Evolutionary conservation across 2,888 invertebrate species (phyloP), one percentile per base, ranked within the genome.

Genomic region (Polydrusus cervinus): DNA sequence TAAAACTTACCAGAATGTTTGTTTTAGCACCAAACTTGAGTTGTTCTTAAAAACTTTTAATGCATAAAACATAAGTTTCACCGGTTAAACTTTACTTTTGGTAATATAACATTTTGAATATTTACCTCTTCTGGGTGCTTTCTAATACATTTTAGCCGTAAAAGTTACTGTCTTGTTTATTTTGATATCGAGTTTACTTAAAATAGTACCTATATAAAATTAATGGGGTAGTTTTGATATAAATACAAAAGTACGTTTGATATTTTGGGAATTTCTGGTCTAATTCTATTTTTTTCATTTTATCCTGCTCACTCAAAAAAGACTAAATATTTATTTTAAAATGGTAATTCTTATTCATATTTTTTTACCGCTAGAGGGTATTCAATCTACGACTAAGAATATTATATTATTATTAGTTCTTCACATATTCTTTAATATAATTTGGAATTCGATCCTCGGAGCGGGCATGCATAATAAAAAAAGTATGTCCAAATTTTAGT

Each of bases 1-100:
- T 30, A 53, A 51, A 53, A 53, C 57, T 38, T 60, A 60, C 38
- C 57, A 18, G 14, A 30, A 60, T 38, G 38, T 38, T 38, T 60
- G 38, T 60, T 60, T 38, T 60, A 60, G 16, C 38, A 38, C 38
- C 18, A 16, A 60, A 60, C 38, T 60, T 38, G 10, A 40, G 38
- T 60, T 38, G 38, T 16, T 60, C 30, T 30, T 30, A 53, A 30
- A 60, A 34, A 34, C 25, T 38, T 13, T 53, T 60, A 3, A 38
- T 18, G 18, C 38, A 38, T 60, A 60, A 38, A 60, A 38, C 14
- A 38, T 38, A 60, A 60, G 57, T 60, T 57, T 38, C 14, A 38
- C 16, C 38, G 38, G 38, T 60, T 57, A 11, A 38, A 11, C 57
- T 60, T 60, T 18, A 38, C 38, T 38, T 30, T 34, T 18, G 57